Percentiles rank a stretch among this genome's conserved stretches.
phyloP scores from a whole-genome alignment of 92 coral and sea anemone species.

The Epizoanthus rinbou region DNA sequence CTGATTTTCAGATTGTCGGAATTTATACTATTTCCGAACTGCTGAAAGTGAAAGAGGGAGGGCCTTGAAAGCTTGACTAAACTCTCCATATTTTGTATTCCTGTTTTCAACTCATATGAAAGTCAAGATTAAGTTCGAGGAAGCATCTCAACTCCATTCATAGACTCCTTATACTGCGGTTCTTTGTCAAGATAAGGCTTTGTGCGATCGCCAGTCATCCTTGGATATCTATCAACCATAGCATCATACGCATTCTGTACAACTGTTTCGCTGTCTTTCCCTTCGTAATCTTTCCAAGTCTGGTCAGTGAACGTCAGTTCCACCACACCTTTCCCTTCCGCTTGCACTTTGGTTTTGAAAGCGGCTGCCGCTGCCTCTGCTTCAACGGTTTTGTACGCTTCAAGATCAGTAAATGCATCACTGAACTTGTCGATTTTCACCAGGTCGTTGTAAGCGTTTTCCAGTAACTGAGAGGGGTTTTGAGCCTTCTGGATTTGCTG shows the following conservation, averaged over 20 bases:
- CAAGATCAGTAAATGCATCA: slow-evolving; percentile 74
- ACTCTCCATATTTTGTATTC: too few relatives aligned
- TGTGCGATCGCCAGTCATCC: slow-evolving; percentile 84
- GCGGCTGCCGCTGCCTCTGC: slow-evolving; percentile 83
- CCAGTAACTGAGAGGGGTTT: slow-evolving; percentile 71
- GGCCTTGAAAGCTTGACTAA: too few relatives aligned
- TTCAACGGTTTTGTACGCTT: slow-evolving; percentile 68
- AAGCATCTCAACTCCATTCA: slow-evolving; percentile 23
- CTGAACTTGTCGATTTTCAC: slow-evolving; percentile 65
- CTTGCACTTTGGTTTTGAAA: slow-evolving; percentile 73
- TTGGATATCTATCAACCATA: slow-evolving; percentile 75
- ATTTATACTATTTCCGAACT: too few relatives aligned
- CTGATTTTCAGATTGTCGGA: too few relatives aligned
- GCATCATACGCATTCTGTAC: slow-evolving; percentile 69
- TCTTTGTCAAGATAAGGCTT: slow-evolving; percentile 65
- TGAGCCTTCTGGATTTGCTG: slow-evolving; percentile 57
- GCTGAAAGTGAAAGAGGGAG: too few relatives aligned
- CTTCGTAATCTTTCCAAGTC: slow-evolving; percentile 71
- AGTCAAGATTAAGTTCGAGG: background rate
- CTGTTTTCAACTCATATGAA: background rate
- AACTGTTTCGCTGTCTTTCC: slow-evolving; percentile 53
- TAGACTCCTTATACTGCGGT: background rate
- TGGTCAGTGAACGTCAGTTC: slow-evolving; percentile 68
- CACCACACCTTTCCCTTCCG: slow-evolving; percentile 75
- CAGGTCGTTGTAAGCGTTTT: slow-evolving; percentile 71